Evolutionary conservation across 35 echinoderm and acorn worm genomes (phyloP), one percentile per base, ranked within the genome.

Genomic region (Ophiothrix spiculata): DNA sequence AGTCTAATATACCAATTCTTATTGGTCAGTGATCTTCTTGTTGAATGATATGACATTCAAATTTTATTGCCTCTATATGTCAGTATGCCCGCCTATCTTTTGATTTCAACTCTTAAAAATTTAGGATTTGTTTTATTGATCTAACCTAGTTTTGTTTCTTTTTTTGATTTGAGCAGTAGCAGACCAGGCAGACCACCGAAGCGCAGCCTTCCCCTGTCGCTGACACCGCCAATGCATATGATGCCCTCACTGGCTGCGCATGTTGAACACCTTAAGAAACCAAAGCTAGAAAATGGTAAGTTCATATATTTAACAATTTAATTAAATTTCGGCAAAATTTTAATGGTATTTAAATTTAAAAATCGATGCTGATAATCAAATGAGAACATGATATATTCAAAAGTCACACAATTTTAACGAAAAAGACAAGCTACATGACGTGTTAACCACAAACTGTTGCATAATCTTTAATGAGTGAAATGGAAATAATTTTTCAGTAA

Each of bases 101-200:
- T 74, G n/a, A 32, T 74, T 74, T 12, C 64, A 74, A 17, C 33
- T 74, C 31, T 1, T 39, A 45, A 45, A 39, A 0, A 8, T 45
- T 56, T 13, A n/a, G n/a, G n/a, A n/a, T n/a, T n/a, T n/a, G n/a
- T n/a, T n/a, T n/a, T n/a, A n/a, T 28, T 36, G 32, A 45, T 33
- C 34, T 76, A 16, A 32, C 78, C 75, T 78, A 36, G 39, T 90
- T 19, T 84, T 17, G 35, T 80, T 64, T 88, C 31, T 88, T 40
- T 11, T 64, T 79, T 56, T 80, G 1, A 87, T 31, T 77, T 80
- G 83, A 75, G 74, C 95, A 97, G 95, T 81, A 97, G 95, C 81
- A 79, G 95, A 49, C 95, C 95, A 15, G 95, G 95, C 36, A 90
- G 95, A 88, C 95, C 95, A 40, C 95, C 95, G 29, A 97, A 97